Conservation (phyloP, 2,888 invertebrate genomes). For the Sturmia bella region DNA sequence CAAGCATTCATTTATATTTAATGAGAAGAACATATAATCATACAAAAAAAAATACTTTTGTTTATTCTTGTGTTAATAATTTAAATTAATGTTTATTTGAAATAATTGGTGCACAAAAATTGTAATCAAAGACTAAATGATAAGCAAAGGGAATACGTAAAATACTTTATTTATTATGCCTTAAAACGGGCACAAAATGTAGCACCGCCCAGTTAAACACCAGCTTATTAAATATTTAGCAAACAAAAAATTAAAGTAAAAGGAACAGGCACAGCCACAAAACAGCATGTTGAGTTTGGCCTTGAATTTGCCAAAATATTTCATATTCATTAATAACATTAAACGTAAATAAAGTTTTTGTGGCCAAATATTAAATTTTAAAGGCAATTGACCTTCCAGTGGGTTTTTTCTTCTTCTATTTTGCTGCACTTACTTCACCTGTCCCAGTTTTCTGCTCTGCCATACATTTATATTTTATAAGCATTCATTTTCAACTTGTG, state of each 20-base stretch:
- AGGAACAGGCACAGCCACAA: neutral
- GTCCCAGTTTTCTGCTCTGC: neutral
- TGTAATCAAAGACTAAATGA: constrained; percentile 47
- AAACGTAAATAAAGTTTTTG: constrained; percentile 15
- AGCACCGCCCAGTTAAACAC: neutral
- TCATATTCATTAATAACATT: constrained; percentile 7
- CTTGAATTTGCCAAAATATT: constrained; percentile 29
- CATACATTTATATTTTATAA: constrained; percentile 2
- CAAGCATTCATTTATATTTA: neutral
- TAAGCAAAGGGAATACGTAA: constrained; percentile 18
- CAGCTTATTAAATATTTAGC: neutral
- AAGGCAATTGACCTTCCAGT: neutral
- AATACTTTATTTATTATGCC: neutral
- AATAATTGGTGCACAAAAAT: constrained; percentile 57
- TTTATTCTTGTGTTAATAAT: constrained; percentile 52
- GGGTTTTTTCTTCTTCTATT: neutral
- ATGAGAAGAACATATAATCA: neutral
- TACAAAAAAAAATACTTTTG: constrained; percentile 18
- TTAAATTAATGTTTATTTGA: constrained; percentile 60
- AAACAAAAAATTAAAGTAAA: constrained; percentile 8
- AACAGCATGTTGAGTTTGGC: neutral
- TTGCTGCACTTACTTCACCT: neutral
- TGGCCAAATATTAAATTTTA: constrained; percentile 4
- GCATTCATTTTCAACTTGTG: constrained; percentile 23
- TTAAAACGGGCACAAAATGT: neutral